Percentiles rank a stretch among this genome's conserved stretches.
Conservation (phyloP, 1,140 invertebrate genomes). For the Zaprionus vittiger region DNA sequence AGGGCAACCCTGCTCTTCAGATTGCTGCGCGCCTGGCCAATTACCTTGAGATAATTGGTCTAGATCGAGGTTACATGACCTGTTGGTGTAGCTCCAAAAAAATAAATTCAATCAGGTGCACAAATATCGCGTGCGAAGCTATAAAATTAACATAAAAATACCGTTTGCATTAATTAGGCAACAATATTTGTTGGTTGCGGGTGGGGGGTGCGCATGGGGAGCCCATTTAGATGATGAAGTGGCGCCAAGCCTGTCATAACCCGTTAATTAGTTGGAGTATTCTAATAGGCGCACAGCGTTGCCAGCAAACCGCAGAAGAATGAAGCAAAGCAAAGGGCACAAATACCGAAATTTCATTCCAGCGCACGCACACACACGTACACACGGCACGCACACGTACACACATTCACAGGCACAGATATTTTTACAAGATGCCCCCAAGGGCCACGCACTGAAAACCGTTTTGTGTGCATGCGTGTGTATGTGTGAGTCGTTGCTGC, state of each 20-base stretch:
- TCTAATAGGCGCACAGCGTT: conserved; percentile 75
- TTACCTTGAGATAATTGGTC: conserved; percentile 84
- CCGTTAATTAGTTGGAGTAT: conserved; percentile 84
- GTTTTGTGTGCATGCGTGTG: conserved; percentile 29
- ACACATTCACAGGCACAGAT: background rate
- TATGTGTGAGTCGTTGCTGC: conserved; percentile 21
- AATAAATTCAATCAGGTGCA: background rate
- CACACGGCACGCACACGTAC: conserved; percentile 5
- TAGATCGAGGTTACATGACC: conserved; percentile 76
- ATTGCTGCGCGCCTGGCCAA: conserved; percentile 67
- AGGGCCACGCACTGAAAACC: conserved; percentile 53
- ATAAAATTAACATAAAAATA: conserved; percentile 30
- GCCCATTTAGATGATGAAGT: conserved; percentile 61
- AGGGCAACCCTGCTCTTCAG: conserved; percentile 53
- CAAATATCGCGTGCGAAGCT: conserved; percentile 16
- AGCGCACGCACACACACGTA: conserved; percentile 10
- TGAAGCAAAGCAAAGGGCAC: conserved; percentile 22
- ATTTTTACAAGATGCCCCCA: conserved; percentile 36
- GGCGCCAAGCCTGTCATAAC: conserved; percentile 80
- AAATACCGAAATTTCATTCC: conserved; percentile 28
- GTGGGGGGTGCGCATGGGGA: background rate
- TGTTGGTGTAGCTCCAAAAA: conserved; percentile 8
- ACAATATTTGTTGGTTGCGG: background rate
- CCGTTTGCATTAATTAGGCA: conserved; percentile 43
- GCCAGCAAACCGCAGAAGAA: conserved; percentile 24